These are phyloP conservation scores for Noturus placidus DNA, from an alignment of 2,113 vertebrate species.

Conservation along the genomic window DNA sequence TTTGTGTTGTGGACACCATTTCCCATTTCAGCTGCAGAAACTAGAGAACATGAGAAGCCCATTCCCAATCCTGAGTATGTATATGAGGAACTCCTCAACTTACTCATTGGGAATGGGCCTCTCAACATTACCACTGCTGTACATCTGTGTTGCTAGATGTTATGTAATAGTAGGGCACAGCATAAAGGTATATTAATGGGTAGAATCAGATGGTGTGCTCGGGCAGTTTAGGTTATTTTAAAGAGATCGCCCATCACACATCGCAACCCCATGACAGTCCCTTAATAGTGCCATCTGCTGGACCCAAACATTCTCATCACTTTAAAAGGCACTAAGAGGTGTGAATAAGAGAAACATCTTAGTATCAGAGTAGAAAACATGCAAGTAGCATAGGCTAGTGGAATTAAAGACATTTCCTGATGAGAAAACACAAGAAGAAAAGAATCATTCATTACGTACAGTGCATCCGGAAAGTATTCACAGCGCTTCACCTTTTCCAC, in stretches of 20 bases:
- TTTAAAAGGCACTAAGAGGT: neutral
- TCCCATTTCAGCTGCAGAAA: neutral
- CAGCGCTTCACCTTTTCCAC: too few relatives aligned
- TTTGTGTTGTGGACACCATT: neutral
- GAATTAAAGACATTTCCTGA: neutral
- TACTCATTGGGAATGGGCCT: neutral
- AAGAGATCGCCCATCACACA: neutral
- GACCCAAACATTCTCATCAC: neutral
- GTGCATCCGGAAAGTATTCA: too few relatives aligned
- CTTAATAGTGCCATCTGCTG: neutral
- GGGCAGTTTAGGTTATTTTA: neutral
- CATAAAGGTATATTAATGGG: neutral
- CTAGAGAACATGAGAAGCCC: too few relatives aligned
- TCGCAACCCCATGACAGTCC: neutral
- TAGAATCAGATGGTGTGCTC: neutral
- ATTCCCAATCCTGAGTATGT: too few relatives aligned
- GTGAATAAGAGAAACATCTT: neutral
- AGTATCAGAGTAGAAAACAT: neutral
- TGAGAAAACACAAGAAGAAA: neutral
- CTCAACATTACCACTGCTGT: neutral
- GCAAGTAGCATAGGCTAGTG: neutral
- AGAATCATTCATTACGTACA: too few relatives aligned
- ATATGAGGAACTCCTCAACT: neutral
- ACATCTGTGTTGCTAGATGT: too few relatives aligned
- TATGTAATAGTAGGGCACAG: neutral